phyloP scores from a whole-genome alignment of 2,888 invertebrate genomes.

The Dorcus hopei region DNA sequence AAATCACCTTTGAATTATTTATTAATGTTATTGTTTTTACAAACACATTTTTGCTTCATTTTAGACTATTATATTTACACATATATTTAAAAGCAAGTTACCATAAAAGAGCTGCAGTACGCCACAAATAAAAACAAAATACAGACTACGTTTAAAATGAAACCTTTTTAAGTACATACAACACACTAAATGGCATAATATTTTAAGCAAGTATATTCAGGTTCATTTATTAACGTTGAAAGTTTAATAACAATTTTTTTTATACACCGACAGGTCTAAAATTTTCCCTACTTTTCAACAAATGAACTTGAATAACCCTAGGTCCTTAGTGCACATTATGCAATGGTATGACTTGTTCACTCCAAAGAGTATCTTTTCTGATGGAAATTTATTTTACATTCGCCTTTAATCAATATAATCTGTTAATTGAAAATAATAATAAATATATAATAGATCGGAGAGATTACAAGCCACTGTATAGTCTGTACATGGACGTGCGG shows the following conservation, averaged over 20 bases:
- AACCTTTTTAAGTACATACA: neutral
- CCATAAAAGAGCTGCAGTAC: too few relatives aligned
- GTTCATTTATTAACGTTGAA: too few relatives aligned
- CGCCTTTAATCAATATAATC: conserved; percentile 27
- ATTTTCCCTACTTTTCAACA: too few relatives aligned
- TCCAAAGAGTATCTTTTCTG: neutral
- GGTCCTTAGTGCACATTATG: neutral
- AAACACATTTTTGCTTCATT: too few relatives aligned
- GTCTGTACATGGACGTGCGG: conserved; percentile 32
- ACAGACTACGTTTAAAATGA: neutral
- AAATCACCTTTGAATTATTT: too few relatives aligned
- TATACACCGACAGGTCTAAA: too few relatives aligned
- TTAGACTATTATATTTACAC: too few relatives aligned
- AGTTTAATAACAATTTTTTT: too few relatives aligned
- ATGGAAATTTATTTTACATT: conserved; percentile 37
- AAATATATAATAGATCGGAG: conserved; percentile 44
- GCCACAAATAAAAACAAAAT: neutral
- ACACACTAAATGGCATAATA: conserved; percentile 11
- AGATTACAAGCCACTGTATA: conserved; percentile 29
- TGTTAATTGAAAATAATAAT: conserved; percentile 34
- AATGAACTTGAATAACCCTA: too few relatives aligned
- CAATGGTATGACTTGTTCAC: neutral
- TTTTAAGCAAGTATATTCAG: too few relatives aligned
- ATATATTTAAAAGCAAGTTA: too few relatives aligned
- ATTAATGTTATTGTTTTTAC: too few relatives aligned